phyloP scores from a whole-genome alignment of 2,797 vertebrate genomes.

The Netta rufina region DNA sequence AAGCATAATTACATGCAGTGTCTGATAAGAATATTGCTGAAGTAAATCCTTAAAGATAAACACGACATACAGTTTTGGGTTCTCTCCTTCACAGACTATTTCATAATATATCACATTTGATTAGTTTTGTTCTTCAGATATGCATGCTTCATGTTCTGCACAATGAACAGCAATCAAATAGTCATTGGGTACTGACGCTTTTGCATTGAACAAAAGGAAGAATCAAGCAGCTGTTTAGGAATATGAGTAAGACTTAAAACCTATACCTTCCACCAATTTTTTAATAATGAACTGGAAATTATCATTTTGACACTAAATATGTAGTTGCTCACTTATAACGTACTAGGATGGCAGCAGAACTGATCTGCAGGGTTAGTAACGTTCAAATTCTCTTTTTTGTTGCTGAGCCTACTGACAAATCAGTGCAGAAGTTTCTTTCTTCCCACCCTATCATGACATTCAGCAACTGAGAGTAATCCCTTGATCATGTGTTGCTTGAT shows the following conservation, averaged over 20 bases:
- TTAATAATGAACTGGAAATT: not conserved
- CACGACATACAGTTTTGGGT: not conserved
- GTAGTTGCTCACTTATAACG: not conserved
- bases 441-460: not conserved
- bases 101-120: not conserved
- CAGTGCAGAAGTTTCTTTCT: not conserved
- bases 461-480: not conserved
- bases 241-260: not conserved
- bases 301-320: not conserved
- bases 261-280: not conserved
- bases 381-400: not conserved
- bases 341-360: not conserved
- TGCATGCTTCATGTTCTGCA: not conserved
- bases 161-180: not conserved
- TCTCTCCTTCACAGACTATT: not conserved
- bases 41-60: not conserved
- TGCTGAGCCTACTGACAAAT: not conserved
- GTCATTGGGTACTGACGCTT: not conserved
- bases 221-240: not conserved
- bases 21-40: not conserved
- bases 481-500: not conserved
- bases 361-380: not conserved
- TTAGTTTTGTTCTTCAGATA: not conserved
- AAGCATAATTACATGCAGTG: not conserved
- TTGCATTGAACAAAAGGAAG: not conserved